Conservation (phyloP, 2,797 vertebrate species). For the Carapus acus region DNA sequence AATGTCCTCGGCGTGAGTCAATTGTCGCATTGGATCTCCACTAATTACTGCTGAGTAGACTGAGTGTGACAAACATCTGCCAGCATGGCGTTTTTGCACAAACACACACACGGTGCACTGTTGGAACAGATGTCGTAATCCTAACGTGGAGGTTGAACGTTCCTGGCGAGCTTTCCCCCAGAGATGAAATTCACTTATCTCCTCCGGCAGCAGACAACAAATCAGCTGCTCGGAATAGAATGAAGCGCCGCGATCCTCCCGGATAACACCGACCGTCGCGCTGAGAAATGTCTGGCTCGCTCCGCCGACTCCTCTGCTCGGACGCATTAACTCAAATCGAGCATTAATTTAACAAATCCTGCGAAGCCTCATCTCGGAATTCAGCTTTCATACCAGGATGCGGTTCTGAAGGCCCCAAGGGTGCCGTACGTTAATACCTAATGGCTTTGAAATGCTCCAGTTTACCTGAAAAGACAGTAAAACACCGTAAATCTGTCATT, state of each 20-base stretch:
- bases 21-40: constrained; percentile 11
- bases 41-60: constrained; percentile 27
- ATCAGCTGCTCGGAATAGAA: constrained; percentile 57
- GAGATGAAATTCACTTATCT: constrained; percentile 50
- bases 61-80: constrained; percentile 27
- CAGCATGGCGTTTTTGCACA: constrained; percentile 23
- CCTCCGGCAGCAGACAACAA: constrained; percentile 40
- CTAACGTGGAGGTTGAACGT: constrained; percentile 39
- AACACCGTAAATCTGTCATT: no score
- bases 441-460: no score
- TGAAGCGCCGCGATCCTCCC: constrained; percentile 22
- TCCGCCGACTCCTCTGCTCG: no score
- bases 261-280: constrained; percentile 19
- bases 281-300: constrained; percentile 20
- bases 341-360: no score
- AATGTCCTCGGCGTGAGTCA: constrained; percentile 2
- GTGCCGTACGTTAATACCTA: no score
- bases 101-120: constrained; percentile 14
- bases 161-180: constrained; percentile 47
- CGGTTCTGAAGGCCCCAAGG: no score
- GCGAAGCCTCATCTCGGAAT: no score
- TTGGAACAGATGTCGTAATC: constrained; percentile 33
- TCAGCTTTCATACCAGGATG: no score
- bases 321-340: no score
- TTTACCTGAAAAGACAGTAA: no score